Evolutionary conservation across 2,113 vertebrate species (phyloP), one percentile per base, ranked within the genome.

Genomic region (Eudyptes chrysolophus): DNA sequence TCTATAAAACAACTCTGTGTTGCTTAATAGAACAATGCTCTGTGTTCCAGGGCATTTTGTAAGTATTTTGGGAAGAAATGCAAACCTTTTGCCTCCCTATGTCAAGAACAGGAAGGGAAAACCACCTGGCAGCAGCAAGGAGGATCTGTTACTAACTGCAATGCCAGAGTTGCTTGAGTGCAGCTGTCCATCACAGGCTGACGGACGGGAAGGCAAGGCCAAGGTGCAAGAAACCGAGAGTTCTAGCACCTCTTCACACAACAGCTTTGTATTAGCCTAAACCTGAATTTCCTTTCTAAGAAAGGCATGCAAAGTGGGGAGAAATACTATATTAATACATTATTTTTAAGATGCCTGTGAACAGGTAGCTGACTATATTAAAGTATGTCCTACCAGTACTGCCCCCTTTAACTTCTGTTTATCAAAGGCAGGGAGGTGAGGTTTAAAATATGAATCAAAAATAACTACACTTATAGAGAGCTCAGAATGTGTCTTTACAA

Each of bases 1-100:
- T 49, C 58, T 83, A 25, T 44, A 75, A 65, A 90, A 20, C 15
- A 51, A 2, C 8, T 32, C 78, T 62, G 13, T 0, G 0, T 22
- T 57, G 10, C 44, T 57, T 30, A 52, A 44, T 6, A 48, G n/a
- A 68, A 16, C 14, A 36, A 51, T 32, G 20, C 7, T 69, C 38
- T n/a, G 16, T 54, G 42, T 38, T 84, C 20, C 26, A 48, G 48
- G 20, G 19, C 24, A n/a, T 81, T 79, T 80, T 38, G 10, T 61
- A 74, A 57, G n/a, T 44, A 11, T 6, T 71, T 86, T 17, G 19
- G 26, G 62, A 77, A 90, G 26, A 88, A 75, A 32, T 9, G 22
- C 6, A 48, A 80, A 76, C 9, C 13, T 20, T 78, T 83, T 79
- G 57, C 54, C 9, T 75, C 13, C 16, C 26, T 22, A 1, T 54